Evolutionary conservation across 1,140 invertebrate species (phyloP).

Genomic region (Drosophila sucinea): DNA sequence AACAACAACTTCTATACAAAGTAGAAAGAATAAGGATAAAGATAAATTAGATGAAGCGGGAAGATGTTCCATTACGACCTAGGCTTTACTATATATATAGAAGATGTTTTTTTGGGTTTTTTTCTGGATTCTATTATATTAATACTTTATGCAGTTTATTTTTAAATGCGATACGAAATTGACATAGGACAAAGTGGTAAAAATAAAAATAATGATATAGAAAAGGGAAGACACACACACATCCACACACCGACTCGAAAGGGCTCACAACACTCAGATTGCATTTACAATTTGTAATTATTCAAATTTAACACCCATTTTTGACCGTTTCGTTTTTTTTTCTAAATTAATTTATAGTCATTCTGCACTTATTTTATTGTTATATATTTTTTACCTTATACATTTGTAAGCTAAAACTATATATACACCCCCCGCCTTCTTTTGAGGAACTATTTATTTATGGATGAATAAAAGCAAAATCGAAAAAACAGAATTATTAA

Average conservation of each 20-base stretch:
- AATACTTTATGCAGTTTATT: constrained; percentile 4
- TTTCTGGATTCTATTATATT: constrained; percentile 1
- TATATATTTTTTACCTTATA: constrained; percentile 14
- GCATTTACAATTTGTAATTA: constrained; percentile 10
- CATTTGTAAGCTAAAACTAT: constrained; percentile 9
- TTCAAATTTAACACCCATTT: neutral
- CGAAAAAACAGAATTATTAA: neutral
- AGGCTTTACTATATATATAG: constrained; percentile 8
- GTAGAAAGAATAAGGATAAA: neutral
- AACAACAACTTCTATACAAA: neutral
- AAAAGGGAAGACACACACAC: neutral
- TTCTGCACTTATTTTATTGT: constrained; percentile 11
- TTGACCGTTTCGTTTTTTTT: neutral
- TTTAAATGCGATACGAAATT: constrained; percentile 4
- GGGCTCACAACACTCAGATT: neutral
- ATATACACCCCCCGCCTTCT: neutral
- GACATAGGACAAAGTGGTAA: neutral
- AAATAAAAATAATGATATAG: neutral
- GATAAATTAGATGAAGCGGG: neutral
- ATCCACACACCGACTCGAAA: neutral
- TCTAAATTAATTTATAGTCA: constrained; percentile 13
- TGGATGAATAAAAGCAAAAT: constrained; percentile 8
- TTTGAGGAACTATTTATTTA: constrained; percentile 14
- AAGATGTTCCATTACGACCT: neutral
- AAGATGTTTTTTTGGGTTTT: neutral